phyloP scores from a whole-genome alignment of 2,888 invertebrate genomes.

The Agrochola lota region DNA sequence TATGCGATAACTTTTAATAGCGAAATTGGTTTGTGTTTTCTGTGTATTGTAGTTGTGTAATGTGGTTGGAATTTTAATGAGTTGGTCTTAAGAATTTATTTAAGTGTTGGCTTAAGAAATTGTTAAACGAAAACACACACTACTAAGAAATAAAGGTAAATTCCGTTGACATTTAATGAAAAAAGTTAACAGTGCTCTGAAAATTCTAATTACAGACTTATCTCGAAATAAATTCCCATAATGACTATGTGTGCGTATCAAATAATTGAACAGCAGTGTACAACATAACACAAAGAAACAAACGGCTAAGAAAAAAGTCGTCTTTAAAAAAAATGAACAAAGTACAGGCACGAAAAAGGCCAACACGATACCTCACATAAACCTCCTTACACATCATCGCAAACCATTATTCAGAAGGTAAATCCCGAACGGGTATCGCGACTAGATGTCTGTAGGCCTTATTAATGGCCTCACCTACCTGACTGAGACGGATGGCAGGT shows the following conservation, averaged over 20 bases:
- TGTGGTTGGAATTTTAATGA: slow-evolving; percentile 36
- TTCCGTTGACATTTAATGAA: too few relatives aligned
- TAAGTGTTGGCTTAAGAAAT: not conserved
- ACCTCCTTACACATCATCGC: slow-evolving; percentile 49
- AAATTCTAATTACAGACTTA: not conserved
- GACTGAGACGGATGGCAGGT: slow-evolving; percentile 69
- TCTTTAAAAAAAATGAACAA: slow-evolving; percentile 19
- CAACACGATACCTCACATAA: slow-evolving; percentile 19
- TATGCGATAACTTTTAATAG: slow-evolving; percentile 55
- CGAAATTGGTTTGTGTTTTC: slow-evolving; percentile 44
- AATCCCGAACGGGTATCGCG: slow-evolving; percentile 66
- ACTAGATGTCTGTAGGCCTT: slow-evolving; percentile 71
- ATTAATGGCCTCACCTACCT: slow-evolving; percentile 75
- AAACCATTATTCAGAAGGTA: slow-evolving; percentile 61
- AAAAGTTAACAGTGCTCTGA: not conserved
- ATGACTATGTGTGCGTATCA: too few relatives aligned
- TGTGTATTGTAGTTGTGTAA: slow-evolving; percentile 13
- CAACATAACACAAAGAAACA: not conserved
- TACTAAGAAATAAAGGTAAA: not conserved
- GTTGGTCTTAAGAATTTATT: not conserved
- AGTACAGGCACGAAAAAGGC: slow-evolving; percentile 15
- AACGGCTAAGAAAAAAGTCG: not conserved
- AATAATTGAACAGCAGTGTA: too few relatives aligned
- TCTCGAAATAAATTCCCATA: too few relatives aligned
- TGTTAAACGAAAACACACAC: not conserved